Evolutionary conservation across 2,888 invertebrate genomes (phyloP).

Genomic region (Mellilla xanthometata): DNA sequence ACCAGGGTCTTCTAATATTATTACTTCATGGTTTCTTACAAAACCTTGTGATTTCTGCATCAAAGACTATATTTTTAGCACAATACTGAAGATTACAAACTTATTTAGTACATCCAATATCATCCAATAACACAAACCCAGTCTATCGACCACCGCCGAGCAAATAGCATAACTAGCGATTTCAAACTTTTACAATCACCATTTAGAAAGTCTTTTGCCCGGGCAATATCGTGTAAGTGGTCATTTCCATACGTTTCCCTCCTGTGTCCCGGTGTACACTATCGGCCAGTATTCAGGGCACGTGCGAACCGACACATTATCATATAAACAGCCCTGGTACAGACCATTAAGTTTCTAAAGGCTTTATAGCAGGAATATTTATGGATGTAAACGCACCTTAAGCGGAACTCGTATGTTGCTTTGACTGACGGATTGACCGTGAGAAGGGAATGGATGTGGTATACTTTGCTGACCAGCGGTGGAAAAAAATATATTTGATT

Average conservation of each 20-base stretch:
- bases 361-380: constrained; percentile 67
- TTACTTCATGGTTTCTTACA: too few species aligned
- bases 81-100: too few species aligned
- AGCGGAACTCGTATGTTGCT: constrained; percentile 58
- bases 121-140: too few species aligned
- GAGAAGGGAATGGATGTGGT: constrained; percentile 34
- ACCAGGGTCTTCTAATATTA: too few species aligned
- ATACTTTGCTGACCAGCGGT: constrained; percentile 3
- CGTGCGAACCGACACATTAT: constrained; percentile 54
- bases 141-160: background rate
- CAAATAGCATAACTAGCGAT: constrained; percentile 4
- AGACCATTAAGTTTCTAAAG: constrained; percentile 65
- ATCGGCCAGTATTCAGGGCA: constrained; percentile 34
- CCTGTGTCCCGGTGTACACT: constrained; percentile 7
- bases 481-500: background rate
- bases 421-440: constrained; percentile 20
- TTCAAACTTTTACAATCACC: constrained; percentile 14
- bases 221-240: constrained; percentile 22
- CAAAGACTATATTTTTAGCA: too few species aligned
- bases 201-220: constrained; percentile 20
- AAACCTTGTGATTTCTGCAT: too few species aligned
- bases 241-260: constrained; percentile 25
- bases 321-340: constrained; percentile 65
- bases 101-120: too few species aligned
- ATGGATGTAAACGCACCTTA: constrained; percentile 70